Conservation (phyloP, 1,140 invertebrate species). For the Sinonovacula constricta region DNA sequence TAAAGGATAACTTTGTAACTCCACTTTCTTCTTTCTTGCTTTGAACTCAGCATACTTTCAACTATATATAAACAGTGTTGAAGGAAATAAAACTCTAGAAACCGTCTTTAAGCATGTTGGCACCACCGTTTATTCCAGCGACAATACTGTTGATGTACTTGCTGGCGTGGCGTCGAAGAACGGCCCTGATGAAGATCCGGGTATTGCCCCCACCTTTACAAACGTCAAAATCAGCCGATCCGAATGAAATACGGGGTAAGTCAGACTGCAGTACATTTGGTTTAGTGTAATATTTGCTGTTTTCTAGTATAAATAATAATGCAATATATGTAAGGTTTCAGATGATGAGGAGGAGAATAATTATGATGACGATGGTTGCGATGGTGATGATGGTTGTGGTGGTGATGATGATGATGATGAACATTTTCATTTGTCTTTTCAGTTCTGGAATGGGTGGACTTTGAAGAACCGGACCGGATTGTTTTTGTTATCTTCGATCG, state of each 20-base stretch:
- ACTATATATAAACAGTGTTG: no score
- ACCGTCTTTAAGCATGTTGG: no score
- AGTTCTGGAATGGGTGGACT: slow-evolving; percentile 42
- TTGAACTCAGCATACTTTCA: no score
- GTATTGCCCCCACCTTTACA: slow-evolving; percentile 6
- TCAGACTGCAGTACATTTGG: no score
- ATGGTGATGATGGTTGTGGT: background rate
- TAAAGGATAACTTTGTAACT: no score
- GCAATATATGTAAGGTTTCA: no score
- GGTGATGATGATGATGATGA: background rate
- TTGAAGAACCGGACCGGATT: slow-evolving; percentile 25
- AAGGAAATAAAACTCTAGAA: no score
- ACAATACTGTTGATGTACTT: slow-evolving; percentile 18
- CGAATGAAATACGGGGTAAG: slow-evolving; percentile 38
- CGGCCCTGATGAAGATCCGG: background rate
- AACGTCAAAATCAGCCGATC: slow-evolving; percentile 17
- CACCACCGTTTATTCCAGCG: slow-evolving; percentile 20
- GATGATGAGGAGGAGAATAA: no score
- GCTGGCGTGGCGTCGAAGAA: slow-evolving; percentile 5
- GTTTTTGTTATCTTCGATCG: slow-evolving; percentile 25
- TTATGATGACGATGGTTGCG: background rate
- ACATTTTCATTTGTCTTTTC: no score
- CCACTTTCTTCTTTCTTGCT: no score
- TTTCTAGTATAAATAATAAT: no score
- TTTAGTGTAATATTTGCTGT: no score